Percentiles rank a stretch among this genome's conserved stretches.
These are phyloP conservation scores for Drosophila prolongata DNA, from an alignment of 2,888 invertebrate species.

Conservation along the genomic window DNA sequence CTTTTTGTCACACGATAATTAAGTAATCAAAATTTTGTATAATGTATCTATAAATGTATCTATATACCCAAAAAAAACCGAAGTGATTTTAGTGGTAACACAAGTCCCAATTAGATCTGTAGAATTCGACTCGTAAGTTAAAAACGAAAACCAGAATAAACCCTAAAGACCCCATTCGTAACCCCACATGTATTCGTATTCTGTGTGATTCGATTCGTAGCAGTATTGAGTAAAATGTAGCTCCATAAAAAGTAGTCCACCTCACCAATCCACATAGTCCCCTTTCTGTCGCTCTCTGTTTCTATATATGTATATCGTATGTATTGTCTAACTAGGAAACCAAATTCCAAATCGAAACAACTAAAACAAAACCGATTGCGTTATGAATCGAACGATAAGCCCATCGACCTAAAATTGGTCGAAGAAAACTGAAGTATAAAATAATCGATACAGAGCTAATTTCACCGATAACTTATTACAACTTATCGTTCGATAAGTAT, in stretches of 20 bases:
- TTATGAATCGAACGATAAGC: constrained; percentile 49
- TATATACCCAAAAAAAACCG: constrained; percentile 4
- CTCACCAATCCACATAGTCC: constrained; percentile 25
- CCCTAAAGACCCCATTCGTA: constrained; percentile 36
- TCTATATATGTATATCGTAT: constrained; percentile 37
- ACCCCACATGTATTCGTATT: constrained; percentile 55
- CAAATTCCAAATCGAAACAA: constrained; percentile 43
- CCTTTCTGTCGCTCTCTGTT: constrained; percentile 19
- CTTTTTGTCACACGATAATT: constrained; percentile 13
- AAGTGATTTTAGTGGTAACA: constrained; percentile 43
- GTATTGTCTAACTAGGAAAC: constrained; percentile 70
- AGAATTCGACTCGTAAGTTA: constrained; percentile 10
- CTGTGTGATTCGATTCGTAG: constrained; percentile 72
- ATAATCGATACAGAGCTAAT: background rate
- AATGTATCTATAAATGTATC: constrained; percentile 27
- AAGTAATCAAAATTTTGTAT: constrained; percentile 29
- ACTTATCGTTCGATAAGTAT: constrained; percentile 51
- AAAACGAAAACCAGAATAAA: constrained; percentile 5
- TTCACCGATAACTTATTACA: background rate
- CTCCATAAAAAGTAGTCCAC: constrained; percentile 35
- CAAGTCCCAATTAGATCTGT: constrained; percentile 27
- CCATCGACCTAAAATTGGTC: background rate
- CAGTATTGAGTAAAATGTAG: constrained; percentile 42
- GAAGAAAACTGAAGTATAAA: too few relatives aligned
- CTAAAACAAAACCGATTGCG: constrained; percentile 30